Conservation (phyloP, 2,797 vertebrate genomes). For the Sylvia borin region DNA sequence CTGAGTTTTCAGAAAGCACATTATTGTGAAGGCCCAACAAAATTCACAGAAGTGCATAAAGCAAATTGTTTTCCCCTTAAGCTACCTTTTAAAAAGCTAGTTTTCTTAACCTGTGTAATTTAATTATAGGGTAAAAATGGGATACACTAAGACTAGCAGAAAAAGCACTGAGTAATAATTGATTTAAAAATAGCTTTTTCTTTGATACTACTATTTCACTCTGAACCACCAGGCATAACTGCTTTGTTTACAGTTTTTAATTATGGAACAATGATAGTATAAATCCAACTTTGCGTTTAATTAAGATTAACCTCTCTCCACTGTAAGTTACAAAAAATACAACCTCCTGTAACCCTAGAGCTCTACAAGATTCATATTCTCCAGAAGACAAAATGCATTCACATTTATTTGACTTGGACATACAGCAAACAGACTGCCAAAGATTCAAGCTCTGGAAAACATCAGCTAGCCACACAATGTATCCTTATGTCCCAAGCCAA, state of each 20-base stretch:
- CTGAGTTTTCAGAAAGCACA: not conserved
- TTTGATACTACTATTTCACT: not conserved
- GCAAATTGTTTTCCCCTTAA: not conserved
- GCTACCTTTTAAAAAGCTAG: not conserved
- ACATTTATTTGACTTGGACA: slow-evolving; percentile 49
- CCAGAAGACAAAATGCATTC: slow-evolving; percentile 58
- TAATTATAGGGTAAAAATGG: not conserved
- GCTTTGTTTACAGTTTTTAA: not conserved
- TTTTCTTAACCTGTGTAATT: not conserved
- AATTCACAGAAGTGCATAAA: not conserved
- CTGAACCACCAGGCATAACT: not conserved
- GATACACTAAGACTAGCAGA: not conserved
- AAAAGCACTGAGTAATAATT: not conserved
- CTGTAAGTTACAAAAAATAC: slow-evolving; percentile 40
- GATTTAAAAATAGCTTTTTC: not conserved
- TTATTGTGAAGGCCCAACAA: not conserved
- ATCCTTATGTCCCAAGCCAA: not conserved
- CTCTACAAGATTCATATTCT: slow-evolving; percentile 33
- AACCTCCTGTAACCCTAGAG: not conserved
- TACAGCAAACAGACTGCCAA: slow-evolving; percentile 41
- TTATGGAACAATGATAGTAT: not conserved
- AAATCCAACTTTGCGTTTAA: slow-evolving; percentile 38
- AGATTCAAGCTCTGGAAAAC: slow-evolving; percentile 49
- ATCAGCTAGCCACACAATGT: slow-evolving; percentile 27
- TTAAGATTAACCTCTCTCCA: slow-evolving; percentile 11